These are phyloP conservation scores for Chauna torquata DNA, from an alignment of 2,113 vertebrate genomes.

Conservation along the genomic window DNA sequence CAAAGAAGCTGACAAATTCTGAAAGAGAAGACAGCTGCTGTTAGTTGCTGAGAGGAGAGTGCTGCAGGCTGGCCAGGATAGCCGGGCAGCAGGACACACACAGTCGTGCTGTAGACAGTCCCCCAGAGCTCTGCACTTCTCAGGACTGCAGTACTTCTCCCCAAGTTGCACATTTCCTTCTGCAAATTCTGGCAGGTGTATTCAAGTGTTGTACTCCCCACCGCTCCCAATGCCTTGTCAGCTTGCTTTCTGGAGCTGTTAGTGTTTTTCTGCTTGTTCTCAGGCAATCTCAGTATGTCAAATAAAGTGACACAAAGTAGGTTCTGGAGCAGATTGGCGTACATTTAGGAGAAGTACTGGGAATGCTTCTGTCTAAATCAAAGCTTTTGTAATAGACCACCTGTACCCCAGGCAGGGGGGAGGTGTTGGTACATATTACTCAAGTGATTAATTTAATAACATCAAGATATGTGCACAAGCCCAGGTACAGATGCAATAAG, in stretches of 20 bases:
- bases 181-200: neutral
- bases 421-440: neutral
- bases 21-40: neutral
- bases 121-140: neutral
- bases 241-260: neutral
- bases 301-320: neutral
- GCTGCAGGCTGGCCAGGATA: neutral
- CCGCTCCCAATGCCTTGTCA: neutral
- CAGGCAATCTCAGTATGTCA: neutral
- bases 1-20: constrained; percentile 71
- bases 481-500: no score
- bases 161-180: neutral
- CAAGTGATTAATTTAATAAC: neutral
- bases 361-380: neutral
- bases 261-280: neutral
- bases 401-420: neutral
- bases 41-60: neutral
- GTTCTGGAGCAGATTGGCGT: neutral
- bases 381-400: neutral
- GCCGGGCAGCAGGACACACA: neutral
- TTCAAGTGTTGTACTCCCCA: neutral
- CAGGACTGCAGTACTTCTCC: neutral
- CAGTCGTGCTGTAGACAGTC: fast-evolving
- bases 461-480: no score
- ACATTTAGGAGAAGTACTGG: neutral